phyloP scores from a whole-genome alignment of 2,888 invertebrate species.

The Plemyria rubiginata region DNA sequence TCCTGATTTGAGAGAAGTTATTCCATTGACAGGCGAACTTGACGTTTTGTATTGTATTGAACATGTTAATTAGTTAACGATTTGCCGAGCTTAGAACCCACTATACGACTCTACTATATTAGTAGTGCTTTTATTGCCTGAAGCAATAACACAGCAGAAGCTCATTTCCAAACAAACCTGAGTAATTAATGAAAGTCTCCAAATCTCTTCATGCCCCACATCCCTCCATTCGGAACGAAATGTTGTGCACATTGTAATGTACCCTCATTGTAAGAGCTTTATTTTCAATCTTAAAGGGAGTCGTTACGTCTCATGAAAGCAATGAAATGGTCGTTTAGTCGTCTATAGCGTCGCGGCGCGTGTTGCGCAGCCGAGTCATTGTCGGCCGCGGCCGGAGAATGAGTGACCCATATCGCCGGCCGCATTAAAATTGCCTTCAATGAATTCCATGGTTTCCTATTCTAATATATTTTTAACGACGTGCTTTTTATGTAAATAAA shows the following conservation, averaged over 20 bases:
- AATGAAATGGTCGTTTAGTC: slow-evolving; percentile 12
- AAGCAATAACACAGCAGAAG: not conserved
- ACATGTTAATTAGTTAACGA: too few species aligned
- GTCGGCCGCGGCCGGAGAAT: slow-evolving; percentile 5
- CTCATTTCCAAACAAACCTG: not conserved
- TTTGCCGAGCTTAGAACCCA: too few species aligned
- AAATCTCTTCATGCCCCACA: not conserved
- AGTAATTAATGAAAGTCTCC: not conserved
- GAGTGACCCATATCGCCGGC: slow-evolving; percentile 2
- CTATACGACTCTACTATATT: too few species aligned
- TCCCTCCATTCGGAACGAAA: slow-evolving; percentile 4
- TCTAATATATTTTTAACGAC: not conserved
- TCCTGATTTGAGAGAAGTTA: too few species aligned
- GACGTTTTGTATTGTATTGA: too few species aligned
- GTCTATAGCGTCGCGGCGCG: too few species aligned
- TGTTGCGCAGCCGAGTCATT: slow-evolving; percentile 1
- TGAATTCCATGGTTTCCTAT: not conserved
- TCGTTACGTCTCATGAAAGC: slow-evolving; percentile 17
- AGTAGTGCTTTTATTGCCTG: too few species aligned
- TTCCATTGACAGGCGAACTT: too few species aligned
- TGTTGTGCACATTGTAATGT: slow-evolving; percentile 18
- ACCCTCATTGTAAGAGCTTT: slow-evolving; percentile 13
- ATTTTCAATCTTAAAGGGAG: slow-evolving; percentile 16
- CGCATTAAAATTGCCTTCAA: not conserved
- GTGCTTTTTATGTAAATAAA: not conserved